These are phyloP conservation scores for Herpailurus yagouaroundi DNA, from an alignment of 2,113 vertebrate species.

Conservation along the genomic window DNA sequence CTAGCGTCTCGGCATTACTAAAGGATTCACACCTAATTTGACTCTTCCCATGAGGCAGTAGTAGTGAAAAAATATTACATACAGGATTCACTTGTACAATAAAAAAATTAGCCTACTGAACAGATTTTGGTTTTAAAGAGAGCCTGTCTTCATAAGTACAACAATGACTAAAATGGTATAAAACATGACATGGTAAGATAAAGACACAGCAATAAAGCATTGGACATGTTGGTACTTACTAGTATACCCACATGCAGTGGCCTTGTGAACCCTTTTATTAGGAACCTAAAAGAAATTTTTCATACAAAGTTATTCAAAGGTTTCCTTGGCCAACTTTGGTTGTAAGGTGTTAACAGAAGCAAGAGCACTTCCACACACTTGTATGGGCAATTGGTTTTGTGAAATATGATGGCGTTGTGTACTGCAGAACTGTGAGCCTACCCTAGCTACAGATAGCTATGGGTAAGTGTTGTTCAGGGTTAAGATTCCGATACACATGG, in stretches of 20 bases:
- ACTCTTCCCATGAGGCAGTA: conserved; percentile 46
- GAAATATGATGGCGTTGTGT: conserved; percentile 59
- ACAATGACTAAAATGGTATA: conserved; percentile 71
- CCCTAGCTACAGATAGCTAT: conserved; percentile 75
- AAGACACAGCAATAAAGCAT: conserved; percentile 71
- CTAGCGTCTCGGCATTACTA: conserved; percentile 68
- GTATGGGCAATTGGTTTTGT: conserved; percentile 75
- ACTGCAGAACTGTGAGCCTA: conserved; percentile 55
- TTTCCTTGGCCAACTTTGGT: conserved; percentile 69
- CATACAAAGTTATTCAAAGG: conserved; percentile 67
- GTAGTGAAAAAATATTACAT: conserved; percentile 57
- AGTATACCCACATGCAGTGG: conserved; percentile 70
- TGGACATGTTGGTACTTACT: conserved; percentile 68
- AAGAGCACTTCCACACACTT: conserved; percentile 80
- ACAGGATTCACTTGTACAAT: conserved; percentile 65
- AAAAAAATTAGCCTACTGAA: conserved; percentile 64
- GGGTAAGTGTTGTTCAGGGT: conserved; percentile 62
- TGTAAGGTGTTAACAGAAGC: conserved; percentile 73
- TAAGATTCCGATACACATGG: conserved; percentile 63
- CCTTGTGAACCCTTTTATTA: conserved; percentile 52
- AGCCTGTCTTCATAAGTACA: conserved; percentile 62
- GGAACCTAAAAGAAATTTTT: conserved; percentile 47
- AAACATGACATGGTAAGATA: conserved; percentile 76
- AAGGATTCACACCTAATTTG: conserved; percentile 72
- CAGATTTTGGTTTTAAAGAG: conserved; percentile 69